These are phyloP conservation scores for Halocynthia roretzi DNA, from an alignment of 23 tunicate species.

Conservation along the genomic window DNA sequence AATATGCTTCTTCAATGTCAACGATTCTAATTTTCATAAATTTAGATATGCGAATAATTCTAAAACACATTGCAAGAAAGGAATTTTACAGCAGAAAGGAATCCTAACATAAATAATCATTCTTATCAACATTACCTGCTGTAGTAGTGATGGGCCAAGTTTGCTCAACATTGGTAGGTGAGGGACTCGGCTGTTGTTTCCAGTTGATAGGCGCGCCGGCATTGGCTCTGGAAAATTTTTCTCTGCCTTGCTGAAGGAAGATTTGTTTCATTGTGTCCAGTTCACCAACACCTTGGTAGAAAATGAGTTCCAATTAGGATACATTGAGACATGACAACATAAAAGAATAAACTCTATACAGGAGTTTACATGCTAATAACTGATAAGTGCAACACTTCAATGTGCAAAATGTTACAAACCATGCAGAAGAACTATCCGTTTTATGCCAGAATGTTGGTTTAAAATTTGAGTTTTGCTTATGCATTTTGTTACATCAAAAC, in stretches of 20 bases:
- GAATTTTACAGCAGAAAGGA: background rate
- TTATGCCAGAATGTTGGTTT: no score
- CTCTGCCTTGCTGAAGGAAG: conserved; percentile 85
- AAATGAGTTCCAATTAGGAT: no score
- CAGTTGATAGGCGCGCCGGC: conserved; percentile 68
- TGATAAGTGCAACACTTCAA: no score
- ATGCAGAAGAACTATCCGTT: no score
- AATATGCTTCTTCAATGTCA: background rate
- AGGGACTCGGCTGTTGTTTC: conserved; percentile 66
- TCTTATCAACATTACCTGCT: conserved; percentile 2
- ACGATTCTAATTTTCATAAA: background rate
- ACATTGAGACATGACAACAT: no score
- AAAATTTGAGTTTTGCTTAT: no score
- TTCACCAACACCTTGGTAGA: conserved; percentile 65
- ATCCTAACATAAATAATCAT: background rate
- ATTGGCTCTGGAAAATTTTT: conserved; percentile 53
- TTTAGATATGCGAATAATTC: background rate
- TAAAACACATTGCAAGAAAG: background rate
- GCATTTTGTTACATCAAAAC: no score
- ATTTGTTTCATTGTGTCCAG: conserved; percentile 88
- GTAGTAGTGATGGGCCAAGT: conserved; percentile 6
- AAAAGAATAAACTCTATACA: no score
- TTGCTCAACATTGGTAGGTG: conserved; percentile 17
- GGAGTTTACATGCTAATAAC: no score
- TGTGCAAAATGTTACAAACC: no score